Percentiles rank a stretch among this genome's conserved stretches.
These are phyloP conservation scores for Genyomyrus donnyi DNA, from an alignment of 2,113 vertebrate species.

Conservation along the genomic window DNA sequence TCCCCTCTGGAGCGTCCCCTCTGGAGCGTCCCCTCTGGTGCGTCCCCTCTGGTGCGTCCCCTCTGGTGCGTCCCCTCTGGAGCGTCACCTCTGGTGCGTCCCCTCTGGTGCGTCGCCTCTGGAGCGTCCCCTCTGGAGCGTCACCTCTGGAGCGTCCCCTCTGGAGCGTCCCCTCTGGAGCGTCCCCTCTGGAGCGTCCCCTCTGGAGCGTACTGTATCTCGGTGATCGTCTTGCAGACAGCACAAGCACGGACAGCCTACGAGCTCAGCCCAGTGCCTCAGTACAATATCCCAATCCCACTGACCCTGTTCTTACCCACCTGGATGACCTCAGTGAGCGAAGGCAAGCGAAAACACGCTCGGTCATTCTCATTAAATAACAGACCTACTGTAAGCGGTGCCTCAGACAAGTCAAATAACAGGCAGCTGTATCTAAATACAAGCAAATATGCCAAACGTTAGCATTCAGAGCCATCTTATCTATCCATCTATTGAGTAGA, in stretches of 20 bases:
- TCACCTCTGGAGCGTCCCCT: too few relatives aligned
- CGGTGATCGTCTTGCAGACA: background rate
- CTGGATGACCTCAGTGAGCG: background rate
- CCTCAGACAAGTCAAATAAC: background rate
- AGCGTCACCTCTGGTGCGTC: background rate
- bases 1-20: background rate
- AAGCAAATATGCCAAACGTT: background rate
- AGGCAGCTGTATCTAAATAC: background rate
- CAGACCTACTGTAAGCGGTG: background rate
- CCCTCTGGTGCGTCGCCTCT: background rate
- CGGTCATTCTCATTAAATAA: background rate
- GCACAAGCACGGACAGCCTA: background rate
- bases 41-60: fast-evolving
- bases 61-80: background rate
- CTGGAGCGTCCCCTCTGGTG: background rate
- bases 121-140: background rate
- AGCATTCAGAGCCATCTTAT: background rate
- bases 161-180: background rate
- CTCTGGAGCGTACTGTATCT: background rate
- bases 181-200: background rate
- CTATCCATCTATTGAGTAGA: background rate
- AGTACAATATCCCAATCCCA: background rate
- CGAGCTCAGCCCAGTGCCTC: background rate
- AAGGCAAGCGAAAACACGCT: background rate
- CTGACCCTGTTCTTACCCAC: background rate